Conservation (phyloP, 2,113 vertebrate genomes). For the Thryonomys swinderianus region DNA sequence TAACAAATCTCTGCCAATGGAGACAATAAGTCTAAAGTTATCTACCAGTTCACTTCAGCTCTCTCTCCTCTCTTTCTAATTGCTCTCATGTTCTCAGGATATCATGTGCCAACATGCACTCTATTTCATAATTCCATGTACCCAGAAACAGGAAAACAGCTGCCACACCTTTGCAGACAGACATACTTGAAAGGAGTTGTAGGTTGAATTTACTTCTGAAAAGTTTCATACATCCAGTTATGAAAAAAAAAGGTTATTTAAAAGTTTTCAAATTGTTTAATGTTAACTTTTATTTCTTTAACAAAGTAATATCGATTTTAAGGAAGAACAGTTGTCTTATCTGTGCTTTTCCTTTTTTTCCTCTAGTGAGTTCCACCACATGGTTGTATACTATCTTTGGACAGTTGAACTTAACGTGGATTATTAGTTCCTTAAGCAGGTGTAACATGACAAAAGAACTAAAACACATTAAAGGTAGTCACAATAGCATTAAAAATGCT, state of each 20-base stretch:
- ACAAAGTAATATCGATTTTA: not conserved
- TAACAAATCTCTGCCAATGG: not conserved
- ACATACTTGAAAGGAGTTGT: not conserved
- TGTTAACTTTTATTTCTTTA: not conserved
- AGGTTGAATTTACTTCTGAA: not conserved
- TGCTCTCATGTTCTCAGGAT: not conserved
- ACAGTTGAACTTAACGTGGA: not conserved
- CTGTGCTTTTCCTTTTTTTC: not conserved
- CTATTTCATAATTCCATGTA: not conserved
- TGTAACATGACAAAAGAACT: not conserved
- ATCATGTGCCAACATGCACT: too few species aligned
- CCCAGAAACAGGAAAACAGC: not conserved
- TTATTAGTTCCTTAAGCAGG: not conserved
- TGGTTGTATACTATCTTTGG: too few species aligned
- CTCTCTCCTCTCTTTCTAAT: not conserved
- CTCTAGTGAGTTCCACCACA: not conserved
- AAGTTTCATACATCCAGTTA: not conserved
- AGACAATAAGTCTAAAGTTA: not conserved
- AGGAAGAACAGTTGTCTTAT: not conserved
- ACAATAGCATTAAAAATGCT: slow-evolving; percentile 13
- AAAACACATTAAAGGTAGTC: not conserved
- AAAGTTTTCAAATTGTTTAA: not conserved
- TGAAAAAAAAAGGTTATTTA: not conserved
- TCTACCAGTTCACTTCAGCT: not conserved
- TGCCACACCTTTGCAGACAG: not conserved